Evolutionary conservation across 2,888 invertebrate species (phyloP).

Genomic region (Chrysolina oricalcia): DNA sequence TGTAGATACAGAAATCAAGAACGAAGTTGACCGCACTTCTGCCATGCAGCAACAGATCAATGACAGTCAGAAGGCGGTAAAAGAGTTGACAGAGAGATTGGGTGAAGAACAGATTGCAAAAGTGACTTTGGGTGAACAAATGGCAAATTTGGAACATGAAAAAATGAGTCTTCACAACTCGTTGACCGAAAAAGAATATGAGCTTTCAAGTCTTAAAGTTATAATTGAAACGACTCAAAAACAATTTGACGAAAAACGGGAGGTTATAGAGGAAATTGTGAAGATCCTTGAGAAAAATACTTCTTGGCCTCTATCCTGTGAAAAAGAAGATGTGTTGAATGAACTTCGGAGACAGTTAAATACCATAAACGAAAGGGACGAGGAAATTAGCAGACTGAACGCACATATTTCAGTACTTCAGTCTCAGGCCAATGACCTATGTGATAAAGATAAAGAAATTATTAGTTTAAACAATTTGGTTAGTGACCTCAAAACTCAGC

Average conservation of each 20-base stretch:
- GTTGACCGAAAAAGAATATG: constrained; percentile 56
- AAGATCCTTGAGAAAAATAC: constrained; percentile 58
- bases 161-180: constrained; percentile 53
- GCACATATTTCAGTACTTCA: constrained; percentile 36
- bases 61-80: constrained; percentile 63
- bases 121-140: constrained; percentile 52
- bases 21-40: constrained; percentile 67
- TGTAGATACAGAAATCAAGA: constrained; percentile 69
- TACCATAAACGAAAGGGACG: constrained; percentile 43
- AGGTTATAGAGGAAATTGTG: constrained; percentile 60
- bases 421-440: constrained; percentile 3
- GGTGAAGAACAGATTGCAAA: constrained; percentile 61
- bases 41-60: constrained; percentile 67
- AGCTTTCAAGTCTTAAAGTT: constrained; percentile 56
- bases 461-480: constrained; percentile 53
- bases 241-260: constrained; percentile 61
- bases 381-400: constrained; percentile 38
- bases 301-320: constrained; percentile 55
- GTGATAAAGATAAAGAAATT: constrained; percentile 55
- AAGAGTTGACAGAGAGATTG: constrained; percentile 61
- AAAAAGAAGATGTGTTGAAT: constrained; percentile 56
- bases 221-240: constrained; percentile 60
- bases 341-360: constrained; percentile 58
- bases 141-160: constrained; percentile 51
- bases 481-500: constrained; percentile 54